phyloP scores from a whole-genome alignment of 2,113 vertebrate genomes.

The Numenius arquata region DNA sequence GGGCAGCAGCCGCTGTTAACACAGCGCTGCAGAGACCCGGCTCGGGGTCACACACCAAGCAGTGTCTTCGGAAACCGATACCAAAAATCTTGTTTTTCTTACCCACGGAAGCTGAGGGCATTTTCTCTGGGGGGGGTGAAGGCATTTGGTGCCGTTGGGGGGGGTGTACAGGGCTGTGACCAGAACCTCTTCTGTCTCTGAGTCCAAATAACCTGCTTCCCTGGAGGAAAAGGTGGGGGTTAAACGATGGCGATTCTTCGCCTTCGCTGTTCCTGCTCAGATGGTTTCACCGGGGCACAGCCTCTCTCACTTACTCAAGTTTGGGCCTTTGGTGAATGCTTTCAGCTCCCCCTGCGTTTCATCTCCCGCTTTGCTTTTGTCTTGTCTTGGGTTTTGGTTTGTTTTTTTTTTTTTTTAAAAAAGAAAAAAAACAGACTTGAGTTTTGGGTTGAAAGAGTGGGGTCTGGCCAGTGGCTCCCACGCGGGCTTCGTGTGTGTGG shows the following conservation, averaged over 20 bases:
- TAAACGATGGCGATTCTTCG: accelerated
- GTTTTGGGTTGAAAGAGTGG: background rate
- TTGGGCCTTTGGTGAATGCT: background rate
- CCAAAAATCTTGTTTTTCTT: background rate
- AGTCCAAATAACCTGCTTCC: background rate
- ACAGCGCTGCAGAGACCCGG: background rate
- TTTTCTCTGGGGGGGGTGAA: background rate
- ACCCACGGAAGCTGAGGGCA: background rate
- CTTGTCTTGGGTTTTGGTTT: too few relatives aligned
- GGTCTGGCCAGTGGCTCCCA: background rate
- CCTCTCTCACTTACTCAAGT: accelerated
- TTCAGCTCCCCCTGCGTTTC: accelerated
- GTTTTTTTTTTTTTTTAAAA: too few relatives aligned
- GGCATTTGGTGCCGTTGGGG: background rate
- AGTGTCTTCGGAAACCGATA: accelerated
- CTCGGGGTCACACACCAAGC: background rate
- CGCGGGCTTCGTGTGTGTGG: too few relatives aligned
- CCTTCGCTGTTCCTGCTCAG: background rate
- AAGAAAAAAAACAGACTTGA: too few relatives aligned
- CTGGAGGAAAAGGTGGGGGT: background rate
- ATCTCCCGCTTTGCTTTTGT: background rate
- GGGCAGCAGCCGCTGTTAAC: background rate
- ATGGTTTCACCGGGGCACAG: background rate
- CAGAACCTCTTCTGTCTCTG: background rate
- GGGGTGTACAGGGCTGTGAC: background rate